Evolutionary conservation across 2,797 vertebrate genomes (phyloP).

Genomic region (Acipenser transmontanus): DNA sequence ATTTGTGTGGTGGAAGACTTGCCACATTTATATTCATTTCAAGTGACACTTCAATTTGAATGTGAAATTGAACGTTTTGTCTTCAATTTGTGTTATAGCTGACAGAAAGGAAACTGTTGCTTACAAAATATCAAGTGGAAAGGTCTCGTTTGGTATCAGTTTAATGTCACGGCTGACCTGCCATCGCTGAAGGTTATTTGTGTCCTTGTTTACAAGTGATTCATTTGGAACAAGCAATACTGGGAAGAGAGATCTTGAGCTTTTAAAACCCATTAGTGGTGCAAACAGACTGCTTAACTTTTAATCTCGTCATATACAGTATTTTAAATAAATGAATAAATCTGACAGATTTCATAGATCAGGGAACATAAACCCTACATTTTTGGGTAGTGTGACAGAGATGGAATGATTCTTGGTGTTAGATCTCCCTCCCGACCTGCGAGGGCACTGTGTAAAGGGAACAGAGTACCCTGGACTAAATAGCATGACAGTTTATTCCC

Average conservation of each 20-base stretch:
- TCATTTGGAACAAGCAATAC: constrained; percentile 15
- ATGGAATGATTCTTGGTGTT: too few relatives aligned
- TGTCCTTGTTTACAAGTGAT: constrained; percentile 22
- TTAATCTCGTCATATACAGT: neutral
- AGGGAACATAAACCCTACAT: too few relatives aligned
- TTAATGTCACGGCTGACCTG: constrained; percentile 36
- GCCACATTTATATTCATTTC: constrained; percentile 55
- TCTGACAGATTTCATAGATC: constrained; percentile 35
- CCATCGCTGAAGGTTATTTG: constrained; percentile 55
- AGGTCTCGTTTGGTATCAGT: constrained; percentile 38
- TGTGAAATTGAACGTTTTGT: constrained; percentile 31
- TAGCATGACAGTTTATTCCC: too few relatives aligned
- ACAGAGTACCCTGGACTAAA: too few relatives aligned
- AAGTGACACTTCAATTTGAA: constrained; percentile 69
- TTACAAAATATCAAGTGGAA: constrained; percentile 35
- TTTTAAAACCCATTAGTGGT: constrained; percentile 7
- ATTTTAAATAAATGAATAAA: constrained; percentile 35
- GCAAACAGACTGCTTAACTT: neutral
- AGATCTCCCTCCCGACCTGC: too few relatives aligned
- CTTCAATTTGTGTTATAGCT: constrained; percentile 27
- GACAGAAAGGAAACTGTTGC: constrained; percentile 19
- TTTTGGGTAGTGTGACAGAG: too few relatives aligned
- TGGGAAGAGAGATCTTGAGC: neutral
- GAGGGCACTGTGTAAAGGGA: too few relatives aligned
- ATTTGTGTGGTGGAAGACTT: constrained; percentile 37